Percentiles rank a stretch among this genome's conserved stretches.
Evolutionary conservation across 1,140 invertebrate species (phyloP).

Genomic region (Leptestheria dahalacensis): DNA sequence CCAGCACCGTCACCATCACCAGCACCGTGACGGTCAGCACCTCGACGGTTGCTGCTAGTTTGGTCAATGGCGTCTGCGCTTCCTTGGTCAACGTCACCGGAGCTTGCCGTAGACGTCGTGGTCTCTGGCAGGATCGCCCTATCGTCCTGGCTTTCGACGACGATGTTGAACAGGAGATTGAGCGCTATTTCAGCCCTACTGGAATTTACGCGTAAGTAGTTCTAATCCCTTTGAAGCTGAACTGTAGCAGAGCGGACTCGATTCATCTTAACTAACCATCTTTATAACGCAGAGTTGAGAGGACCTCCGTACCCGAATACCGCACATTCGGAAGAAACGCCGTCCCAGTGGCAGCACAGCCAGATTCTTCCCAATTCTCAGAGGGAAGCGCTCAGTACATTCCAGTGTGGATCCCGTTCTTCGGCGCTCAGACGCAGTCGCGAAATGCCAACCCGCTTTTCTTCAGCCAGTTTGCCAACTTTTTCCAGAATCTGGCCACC

Average conservation of each 20-base stretch:
- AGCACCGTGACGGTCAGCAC: not conserved
- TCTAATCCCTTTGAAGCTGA: not conserved
- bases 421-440: not conserved
- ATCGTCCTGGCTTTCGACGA: constrained; percentile 12
- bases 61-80: not conserved
- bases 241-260: not conserved
- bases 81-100: constrained; percentile 11
- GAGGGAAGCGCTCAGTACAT: not conserved
- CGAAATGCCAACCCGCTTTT: not conserved
- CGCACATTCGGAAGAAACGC: not conserved
- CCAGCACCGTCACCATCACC: not conserved
- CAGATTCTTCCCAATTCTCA: not conserved
- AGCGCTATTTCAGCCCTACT: not conserved
- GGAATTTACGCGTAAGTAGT: not conserved
- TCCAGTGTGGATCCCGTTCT: not conserved
- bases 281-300: not conserved
- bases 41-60: not conserved
- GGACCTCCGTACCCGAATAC: not conserved
- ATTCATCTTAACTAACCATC: not conserved
- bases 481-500: not conserved
- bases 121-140: not conserved
- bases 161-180: not conserved
- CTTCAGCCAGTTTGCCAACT: not conserved
- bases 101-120: constrained; percentile 9
- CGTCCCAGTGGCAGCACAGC: not conserved